A percentile compares a stretch with the other conserved stretches of the same genome.
Conservation (phyloP, 2,797 vertebrate genomes). For the Picus viridis region DNA sequence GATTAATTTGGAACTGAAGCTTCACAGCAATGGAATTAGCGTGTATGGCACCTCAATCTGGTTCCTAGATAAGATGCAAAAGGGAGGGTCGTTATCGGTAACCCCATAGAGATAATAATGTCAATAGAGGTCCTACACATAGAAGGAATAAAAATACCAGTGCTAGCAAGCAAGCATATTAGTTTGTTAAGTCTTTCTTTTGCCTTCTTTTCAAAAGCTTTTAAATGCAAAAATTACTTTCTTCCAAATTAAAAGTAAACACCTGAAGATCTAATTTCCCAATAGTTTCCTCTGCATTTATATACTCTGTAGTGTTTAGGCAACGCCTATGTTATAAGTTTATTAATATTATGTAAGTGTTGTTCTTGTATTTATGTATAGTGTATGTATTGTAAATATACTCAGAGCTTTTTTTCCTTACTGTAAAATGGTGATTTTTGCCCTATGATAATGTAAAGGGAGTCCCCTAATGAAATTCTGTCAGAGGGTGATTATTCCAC, state of each 20-base stretch:
- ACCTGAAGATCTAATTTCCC: conserved; percentile 83
- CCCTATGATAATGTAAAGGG: conserved; percentile 92
- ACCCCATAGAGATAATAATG: conserved; percentile 48
- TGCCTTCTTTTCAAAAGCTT: conserved; percentile 77
- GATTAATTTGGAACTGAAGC: conserved; percentile 55
- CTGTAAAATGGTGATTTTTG: conserved; percentile 93
- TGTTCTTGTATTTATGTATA: conserved; percentile 99
- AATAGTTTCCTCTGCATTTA: conserved; percentile 86
- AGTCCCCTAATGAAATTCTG: conserved; percentile 91
- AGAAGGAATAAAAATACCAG: conserved; percentile 63
- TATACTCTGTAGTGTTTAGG: conserved; percentile 92
- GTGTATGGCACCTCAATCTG: conserved; percentile 42
- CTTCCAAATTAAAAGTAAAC: conserved; percentile 75
- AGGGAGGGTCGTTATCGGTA: conserved; percentile 43
- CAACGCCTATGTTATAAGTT: conserved; percentile 93
- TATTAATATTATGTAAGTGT: conserved; percentile 99
- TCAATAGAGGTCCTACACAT: conserved; percentile 52
- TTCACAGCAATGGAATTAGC: conserved; percentile 58
- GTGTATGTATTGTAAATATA: conserved; percentile 99
- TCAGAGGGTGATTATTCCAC: conserved; percentile 87
- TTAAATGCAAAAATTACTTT: conserved; percentile 86
- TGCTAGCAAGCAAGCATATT: conserved; percentile 69
- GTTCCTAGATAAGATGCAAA: conserved; percentile 34
- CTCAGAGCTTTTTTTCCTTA: conserved; percentile 94
- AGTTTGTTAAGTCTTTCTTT: conserved; percentile 74